phyloP scores from a whole-genome alignment of 2,888 invertebrate genomes.

The Coronaproctus castanopsis region DNA sequence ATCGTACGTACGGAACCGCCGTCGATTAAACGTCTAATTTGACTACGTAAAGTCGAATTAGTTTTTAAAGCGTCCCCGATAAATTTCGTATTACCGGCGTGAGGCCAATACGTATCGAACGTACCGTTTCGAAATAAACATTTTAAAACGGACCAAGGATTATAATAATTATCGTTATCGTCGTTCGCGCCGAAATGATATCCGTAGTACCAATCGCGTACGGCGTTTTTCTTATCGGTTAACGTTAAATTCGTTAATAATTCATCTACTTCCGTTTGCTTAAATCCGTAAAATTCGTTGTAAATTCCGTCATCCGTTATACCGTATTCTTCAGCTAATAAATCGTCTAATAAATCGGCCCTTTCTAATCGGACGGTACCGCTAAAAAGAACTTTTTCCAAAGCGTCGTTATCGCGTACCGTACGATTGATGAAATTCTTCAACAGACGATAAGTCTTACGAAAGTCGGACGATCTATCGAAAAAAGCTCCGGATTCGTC shows the following conservation, averaged over 20 bases:
- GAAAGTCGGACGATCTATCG: background rate
- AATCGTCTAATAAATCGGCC: background rate
- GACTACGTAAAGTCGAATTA: background rate
- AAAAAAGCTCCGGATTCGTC: background rate
- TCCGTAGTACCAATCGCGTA: background rate
- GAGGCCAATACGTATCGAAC: background rate
- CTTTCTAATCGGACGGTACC: background rate
- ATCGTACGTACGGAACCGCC: background rate
- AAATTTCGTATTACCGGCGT: background rate
- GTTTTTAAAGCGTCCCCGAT: background rate
- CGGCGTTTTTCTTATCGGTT: background rate
- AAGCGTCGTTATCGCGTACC: background rate
- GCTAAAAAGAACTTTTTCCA: background rate
- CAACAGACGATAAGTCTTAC: background rate
- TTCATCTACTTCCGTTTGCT: background rate
- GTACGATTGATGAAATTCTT: background rate
- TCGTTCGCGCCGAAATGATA: background rate
- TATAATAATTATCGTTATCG: no score
- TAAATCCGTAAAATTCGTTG: background rate
- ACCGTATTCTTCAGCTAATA: background rate
- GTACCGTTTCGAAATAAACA: background rate
- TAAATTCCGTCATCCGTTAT: background rate
- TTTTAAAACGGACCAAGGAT: background rate
- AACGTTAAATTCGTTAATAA: background rate
- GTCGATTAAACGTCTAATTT: background rate